Conservation (phyloP, 1,140 invertebrate genomes). For the Drosophila jambulina region DNA sequence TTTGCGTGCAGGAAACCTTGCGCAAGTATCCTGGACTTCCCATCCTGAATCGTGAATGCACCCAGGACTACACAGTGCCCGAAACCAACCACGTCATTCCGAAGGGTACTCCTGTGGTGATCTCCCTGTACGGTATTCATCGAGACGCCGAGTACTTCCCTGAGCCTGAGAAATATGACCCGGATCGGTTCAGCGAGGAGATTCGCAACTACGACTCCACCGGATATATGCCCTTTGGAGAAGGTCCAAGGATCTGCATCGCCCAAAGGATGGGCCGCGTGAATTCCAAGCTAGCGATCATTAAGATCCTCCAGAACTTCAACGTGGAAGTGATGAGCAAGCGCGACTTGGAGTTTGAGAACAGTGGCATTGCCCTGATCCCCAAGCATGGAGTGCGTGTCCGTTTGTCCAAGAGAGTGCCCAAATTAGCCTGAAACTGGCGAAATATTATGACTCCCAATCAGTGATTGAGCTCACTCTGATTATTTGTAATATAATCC, state of each 20-base stretch:
- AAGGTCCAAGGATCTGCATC: conserved; percentile 87
- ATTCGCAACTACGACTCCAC: conserved; percentile 77
- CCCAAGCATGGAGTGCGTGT: conserved; percentile 69
- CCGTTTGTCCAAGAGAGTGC: conserved; percentile 57
- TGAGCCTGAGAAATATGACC: conserved; percentile 88
- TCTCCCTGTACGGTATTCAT: too few species aligned
- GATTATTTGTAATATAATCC: conserved; percentile 1
- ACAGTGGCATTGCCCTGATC: conserved; percentile 47
- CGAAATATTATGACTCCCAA: neutral
- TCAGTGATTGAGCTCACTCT: neutral
- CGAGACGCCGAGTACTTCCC: too few species aligned
- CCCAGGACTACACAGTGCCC: too few species aligned
- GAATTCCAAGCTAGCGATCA: conserved; percentile 62
- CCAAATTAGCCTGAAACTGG: conserved; percentile 9
- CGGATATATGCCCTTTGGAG: conserved; percentile 89
- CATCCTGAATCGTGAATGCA: conserved; percentile 85
- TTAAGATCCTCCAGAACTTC: conserved; percentile 67
- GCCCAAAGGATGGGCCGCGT: conserved; percentile 67
- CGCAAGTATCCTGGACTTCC: conserved; percentile 88
- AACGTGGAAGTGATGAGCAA: conserved; percentile 63
- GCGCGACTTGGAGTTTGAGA: conserved; percentile 50
- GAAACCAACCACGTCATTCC: too few species aligned
- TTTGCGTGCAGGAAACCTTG: conserved; percentile 86
- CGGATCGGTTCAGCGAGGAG: conserved; percentile 87
- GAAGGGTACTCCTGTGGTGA: too few species aligned